Conservation (phyloP, 2,797 vertebrate genomes). For the Leptatherina wallacei region DNA sequence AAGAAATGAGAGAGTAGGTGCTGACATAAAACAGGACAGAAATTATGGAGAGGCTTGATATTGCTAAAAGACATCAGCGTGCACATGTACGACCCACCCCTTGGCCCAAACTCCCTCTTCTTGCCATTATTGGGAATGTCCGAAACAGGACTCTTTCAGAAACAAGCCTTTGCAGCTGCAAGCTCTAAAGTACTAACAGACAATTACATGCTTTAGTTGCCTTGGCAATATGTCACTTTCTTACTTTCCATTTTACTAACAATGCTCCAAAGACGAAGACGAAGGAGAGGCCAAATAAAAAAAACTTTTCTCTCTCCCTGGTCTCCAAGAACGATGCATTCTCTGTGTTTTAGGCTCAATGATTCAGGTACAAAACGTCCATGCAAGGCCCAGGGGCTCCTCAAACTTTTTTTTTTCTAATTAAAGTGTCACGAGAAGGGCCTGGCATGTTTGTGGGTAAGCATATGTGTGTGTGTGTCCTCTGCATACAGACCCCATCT, state of each 20-base stretch:
- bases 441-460: conserved; percentile 61
- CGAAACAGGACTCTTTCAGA: conserved; percentile 64
- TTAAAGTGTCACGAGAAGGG: conserved; percentile 86
- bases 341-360: conserved; percentile 64
- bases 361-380: conserved; percentile 44
- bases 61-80: conserved; percentile 18
- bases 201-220: conserved; percentile 81
- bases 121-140: conserved; percentile 54
- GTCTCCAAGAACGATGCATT: conserved; percentile 84
- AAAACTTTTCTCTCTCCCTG: conserved; percentile 78
- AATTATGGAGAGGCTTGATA: conserved; percentile 28
- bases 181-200: conserved; percentile 81
- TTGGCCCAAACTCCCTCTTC: conserved; percentile 18
- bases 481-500: conserved; percentile 87
- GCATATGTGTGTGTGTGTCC: conserved; percentile 76
- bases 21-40: conserved; percentile 9
- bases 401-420: conserved; percentile 55
- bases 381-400: conserved; percentile 30
- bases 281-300: conserved; percentile 84
- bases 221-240: conserved; percentile 74
- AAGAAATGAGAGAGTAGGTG: conserved; percentile 27
- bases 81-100: background rate
- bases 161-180: conserved; percentile 75
- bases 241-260: conserved; percentile 82
- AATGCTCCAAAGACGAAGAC: conserved; percentile 84